phyloP scores from a whole-genome alignment of 1,140 invertebrate genomes.

The Centruroides vittatus region DNA sequence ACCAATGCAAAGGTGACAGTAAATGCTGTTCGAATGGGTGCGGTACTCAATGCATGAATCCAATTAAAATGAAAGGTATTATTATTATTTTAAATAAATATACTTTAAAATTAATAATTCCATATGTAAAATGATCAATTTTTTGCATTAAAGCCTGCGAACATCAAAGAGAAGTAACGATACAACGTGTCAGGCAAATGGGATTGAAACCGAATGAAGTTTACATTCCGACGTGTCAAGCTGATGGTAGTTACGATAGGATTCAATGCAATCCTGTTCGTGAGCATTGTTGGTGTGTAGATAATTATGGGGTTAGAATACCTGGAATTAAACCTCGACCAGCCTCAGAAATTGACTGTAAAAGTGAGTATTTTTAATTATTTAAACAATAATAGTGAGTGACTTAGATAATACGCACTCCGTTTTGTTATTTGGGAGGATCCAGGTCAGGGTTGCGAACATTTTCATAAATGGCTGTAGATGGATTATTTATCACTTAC shows the following conservation, averaged over 20 bases:
- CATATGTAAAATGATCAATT: too few species aligned
- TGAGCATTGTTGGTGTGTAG: slow-evolving; percentile 64
- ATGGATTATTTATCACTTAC: too few species aligned
- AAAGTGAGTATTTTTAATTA: background rate
- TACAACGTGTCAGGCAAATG: slow-evolving; percentile 57
- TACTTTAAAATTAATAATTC: too few species aligned
- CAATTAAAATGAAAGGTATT: slow-evolving; percentile 29
- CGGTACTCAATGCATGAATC: slow-evolving; percentile 58
- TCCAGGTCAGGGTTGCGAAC: too few species aligned
- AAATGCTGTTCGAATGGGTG: slow-evolving; percentile 76
- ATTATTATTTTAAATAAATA: too few species aligned
- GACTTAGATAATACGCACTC: too few species aligned
- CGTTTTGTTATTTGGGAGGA: too few species aligned
- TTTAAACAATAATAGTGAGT: too few species aligned
- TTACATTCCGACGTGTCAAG: slow-evolving; percentile 43
- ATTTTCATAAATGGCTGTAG: too few species aligned
- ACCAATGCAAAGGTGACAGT: slow-evolving; percentile 47
- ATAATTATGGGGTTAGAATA: slow-evolving; percentile 63
- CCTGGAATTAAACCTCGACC: slow-evolving; percentile 48
- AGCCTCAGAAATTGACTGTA: background rate
- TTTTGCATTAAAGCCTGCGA: slow-evolving; percentile 43
- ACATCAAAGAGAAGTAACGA: slow-evolving; percentile 46
- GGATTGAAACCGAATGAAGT: slow-evolving; percentile 42
- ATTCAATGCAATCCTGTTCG: slow-evolving; percentile 31
- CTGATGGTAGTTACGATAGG: slow-evolving; percentile 25